Evolutionary conservation across 2,113 vertebrate genomes (phyloP).

Genomic region (Petaurus breviceps): DNA sequence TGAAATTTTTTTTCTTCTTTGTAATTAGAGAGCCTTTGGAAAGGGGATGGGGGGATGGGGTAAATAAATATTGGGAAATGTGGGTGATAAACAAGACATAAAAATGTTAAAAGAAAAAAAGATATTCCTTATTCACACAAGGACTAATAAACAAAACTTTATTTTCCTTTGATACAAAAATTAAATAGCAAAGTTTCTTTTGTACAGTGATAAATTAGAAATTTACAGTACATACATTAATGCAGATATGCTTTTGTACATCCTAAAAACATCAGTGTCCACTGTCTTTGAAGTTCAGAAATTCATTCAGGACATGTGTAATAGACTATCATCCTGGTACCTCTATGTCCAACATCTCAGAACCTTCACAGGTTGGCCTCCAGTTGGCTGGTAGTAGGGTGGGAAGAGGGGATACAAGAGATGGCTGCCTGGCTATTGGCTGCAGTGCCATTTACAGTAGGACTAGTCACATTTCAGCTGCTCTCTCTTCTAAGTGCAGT

Average conservation of each 20-base stretch:
- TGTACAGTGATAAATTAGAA: conserved; percentile 92
- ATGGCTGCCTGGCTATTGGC: not conserved
- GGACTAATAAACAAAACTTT: conserved; percentile 83
- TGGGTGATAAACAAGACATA: not conserved
- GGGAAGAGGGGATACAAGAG: not conserved
- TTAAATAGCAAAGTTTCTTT: conserved; percentile 89
- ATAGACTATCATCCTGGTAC: conserved; percentile 76
- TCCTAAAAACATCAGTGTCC: conserved; percentile 78
- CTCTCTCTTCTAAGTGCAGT: not conserved
- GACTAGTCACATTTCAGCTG: conserved; percentile 62
- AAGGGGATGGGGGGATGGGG: not conserved
- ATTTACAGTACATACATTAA: conserved; percentile 90
- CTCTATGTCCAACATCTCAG: conserved; percentile 58
- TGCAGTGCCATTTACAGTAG: conserved; percentile 7
- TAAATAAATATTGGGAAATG: not conserved
- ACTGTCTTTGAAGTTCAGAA: conserved; percentile 75
- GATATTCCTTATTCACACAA: conserved; percentile 71
- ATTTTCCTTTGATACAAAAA: conserved; percentile 89
- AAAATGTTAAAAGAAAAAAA: not conserved
- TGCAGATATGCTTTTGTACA: conserved; percentile 85
- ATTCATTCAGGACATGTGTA: conserved; percentile 57
- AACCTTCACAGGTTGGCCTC: conserved; percentile 54
- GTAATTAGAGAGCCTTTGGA: not conserved
- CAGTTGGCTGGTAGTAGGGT: not conserved
- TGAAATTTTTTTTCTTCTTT: not conserved